Base-by-base conservation (phyloP, 2,113 vertebrate species). In the Loxodonta africana region DNA sequence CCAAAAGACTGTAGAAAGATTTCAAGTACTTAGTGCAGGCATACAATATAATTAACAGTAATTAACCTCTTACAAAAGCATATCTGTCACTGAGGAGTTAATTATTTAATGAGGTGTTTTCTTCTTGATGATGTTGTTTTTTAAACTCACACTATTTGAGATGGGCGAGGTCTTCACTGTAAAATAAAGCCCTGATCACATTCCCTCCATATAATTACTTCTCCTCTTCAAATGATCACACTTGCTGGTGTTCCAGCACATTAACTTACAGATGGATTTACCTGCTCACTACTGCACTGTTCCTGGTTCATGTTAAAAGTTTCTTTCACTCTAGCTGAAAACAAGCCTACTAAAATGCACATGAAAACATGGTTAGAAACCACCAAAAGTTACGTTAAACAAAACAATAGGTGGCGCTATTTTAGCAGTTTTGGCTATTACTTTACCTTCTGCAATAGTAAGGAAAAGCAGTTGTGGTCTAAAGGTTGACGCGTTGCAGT, bases 211-310 rank as follows among this genome's bases (percentile, higher is more conserved):
- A 21, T 44, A 90, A 92, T 41, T 51, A 44, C 73, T 85, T 86
- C 51, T 76, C 62, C n/a, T 44, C 51, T 92, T 17, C 93, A 88
- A 95, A 82, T 20, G 88, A 62, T n/a, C 17, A 3, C 8, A 51
- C 41, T 91, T 21, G 1, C 17, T 5, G 6, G 26, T 20, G 78
- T 95, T 95, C 84, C 83, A 48, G 73, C 89, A 95, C n/a, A 94
- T 97, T 91, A 96, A 94, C 57, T 73, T 71, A 26, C 67, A 95
- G 90, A 94, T 76, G 65, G 95, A 91, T 92, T 90, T 92, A 91
- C 83, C 33, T n/a, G 33, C 63, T 84, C 63, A 85, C 2, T 91
- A 44, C 77, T 63, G 46, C 3, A 25, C 57, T 71, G 57, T 78
- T 46, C 77, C 65, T 51, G 84, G 57, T 82, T 93, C 53, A 2